Conservation (phyloP, 2,113 vertebrate genomes). For the Salminus brasiliensis region DNA sequence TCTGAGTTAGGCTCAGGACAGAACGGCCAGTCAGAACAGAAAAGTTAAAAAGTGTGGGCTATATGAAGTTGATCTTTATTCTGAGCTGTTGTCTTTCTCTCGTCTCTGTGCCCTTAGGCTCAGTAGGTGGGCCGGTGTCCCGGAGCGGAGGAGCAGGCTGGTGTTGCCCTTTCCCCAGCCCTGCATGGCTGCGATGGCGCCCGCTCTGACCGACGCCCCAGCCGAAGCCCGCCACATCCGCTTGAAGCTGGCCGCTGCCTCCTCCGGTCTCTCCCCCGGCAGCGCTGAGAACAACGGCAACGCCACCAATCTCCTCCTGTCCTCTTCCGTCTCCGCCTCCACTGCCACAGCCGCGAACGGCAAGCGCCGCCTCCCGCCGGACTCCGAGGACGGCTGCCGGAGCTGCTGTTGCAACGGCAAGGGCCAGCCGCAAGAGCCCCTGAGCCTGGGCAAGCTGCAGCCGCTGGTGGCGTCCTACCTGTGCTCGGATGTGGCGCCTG, state of each 20-base stretch:
- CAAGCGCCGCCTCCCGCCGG: slow-evolving; percentile 84
- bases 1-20: too few species aligned
- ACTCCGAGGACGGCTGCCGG: slow-evolving; percentile 72
- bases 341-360: slow-evolving; percentile 80
- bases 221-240: slow-evolving; percentile 99
- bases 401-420: slow-evolving; percentile 58
- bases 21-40: too few species aligned
- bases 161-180: slow-evolving; percentile 90
- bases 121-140: slow-evolving; percentile 85
- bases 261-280: slow-evolving; percentile 93
- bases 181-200: slow-evolving; percentile 99
- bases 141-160: slow-evolving; percentile 89
- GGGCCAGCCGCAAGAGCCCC: slow-evolving; percentile 58
- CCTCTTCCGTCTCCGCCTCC: slow-evolving; percentile 85
- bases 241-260: slow-evolving; percentile 99
- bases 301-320: slow-evolving; percentile 91
- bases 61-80: too few species aligned
- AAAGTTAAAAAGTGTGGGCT: too few species aligned
- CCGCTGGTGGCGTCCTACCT: slow-evolving; percentile 92
- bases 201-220: slow-evolving; percentile 99
- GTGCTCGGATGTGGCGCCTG: slow-evolving; percentile 93
- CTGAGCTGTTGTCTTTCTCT: slow-evolving; percentile 36
- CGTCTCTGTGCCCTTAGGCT: slow-evolving; percentile 74
- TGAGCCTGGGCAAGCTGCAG: slow-evolving; percentile 87
- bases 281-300: slow-evolving; percentile 95